Percentiles rank a stretch among this genome's conserved stretches.
phyloP scores from a whole-genome alignment of 2,797 vertebrate genomes.

The Kryptopterus vitreolus region DNA sequence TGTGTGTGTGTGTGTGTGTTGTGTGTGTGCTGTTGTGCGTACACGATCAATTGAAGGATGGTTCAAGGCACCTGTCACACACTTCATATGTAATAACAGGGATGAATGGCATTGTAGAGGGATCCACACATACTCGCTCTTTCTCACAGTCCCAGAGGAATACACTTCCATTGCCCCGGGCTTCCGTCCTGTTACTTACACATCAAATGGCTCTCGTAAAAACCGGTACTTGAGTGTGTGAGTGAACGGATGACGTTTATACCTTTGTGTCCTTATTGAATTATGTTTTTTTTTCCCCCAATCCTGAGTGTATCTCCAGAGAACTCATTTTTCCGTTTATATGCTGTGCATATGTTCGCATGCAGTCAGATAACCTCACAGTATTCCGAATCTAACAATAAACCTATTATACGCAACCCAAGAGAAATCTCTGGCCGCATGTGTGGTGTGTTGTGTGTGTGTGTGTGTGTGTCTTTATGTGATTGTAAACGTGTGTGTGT shows the following conservation, averaged over 20 bases:
- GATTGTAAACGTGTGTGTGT: too few relatives aligned
- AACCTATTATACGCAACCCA: background rate
- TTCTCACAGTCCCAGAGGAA: slow-evolving; percentile 17
- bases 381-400: slow-evolving; percentile 3
- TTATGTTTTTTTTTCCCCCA: background rate
- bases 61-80: slow-evolving; percentile 20
- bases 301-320: background rate
- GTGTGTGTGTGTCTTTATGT: too few relatives aligned
- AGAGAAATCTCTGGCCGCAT: slow-evolving; percentile 11
- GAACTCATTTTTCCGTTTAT: background rate
- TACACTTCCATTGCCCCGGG: slow-evolving; percentile 20
- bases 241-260: background rate
- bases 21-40: background rate
- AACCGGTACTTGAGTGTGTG: background rate
- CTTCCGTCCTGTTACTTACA: slow-evolving; percentile 58
- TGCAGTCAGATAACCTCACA: too few relatives aligned
- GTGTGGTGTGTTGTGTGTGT: too few relatives aligned
- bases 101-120: slow-evolving; percentile 10
- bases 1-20: background rate
- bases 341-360: background rate
- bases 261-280: background rate
- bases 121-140: slow-evolving; percentile 24
- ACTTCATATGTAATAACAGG: slow-evolving; percentile 16
- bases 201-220: slow-evolving; percentile 13
- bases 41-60: slow-evolving; percentile 11